Conservation (phyloP, 2,113 vertebrate species). For the Ploceus nigricollis region DNA sequence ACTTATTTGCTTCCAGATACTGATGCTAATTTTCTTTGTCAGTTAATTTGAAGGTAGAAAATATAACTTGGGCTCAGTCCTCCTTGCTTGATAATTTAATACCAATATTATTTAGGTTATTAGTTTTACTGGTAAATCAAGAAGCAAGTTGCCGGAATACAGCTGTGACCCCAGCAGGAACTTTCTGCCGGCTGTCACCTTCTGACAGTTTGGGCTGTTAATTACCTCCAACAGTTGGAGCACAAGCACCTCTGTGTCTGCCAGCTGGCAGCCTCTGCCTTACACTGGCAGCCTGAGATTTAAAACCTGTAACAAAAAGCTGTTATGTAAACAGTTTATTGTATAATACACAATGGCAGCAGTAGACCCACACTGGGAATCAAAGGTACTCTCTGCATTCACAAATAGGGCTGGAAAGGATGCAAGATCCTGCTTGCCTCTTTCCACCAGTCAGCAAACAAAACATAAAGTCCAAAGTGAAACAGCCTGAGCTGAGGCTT, state of each 20-base stretch:
- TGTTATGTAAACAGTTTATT: slow-evolving; percentile 81
- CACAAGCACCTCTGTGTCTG: slow-evolving; percentile 81
- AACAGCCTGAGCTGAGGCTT: background rate
- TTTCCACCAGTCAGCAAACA: background rate
- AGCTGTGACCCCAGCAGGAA: slow-evolving; percentile 80
- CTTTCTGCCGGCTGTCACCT: slow-evolving; percentile 80
- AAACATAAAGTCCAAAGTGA: background rate
- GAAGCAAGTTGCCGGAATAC: slow-evolving; percentile 74
- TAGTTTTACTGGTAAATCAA: slow-evolving; percentile 76
- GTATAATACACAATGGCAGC: slow-evolving; percentile 70
- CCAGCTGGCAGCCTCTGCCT: slow-evolving; percentile 76
- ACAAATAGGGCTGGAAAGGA: background rate
- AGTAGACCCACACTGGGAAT: slow-evolving; percentile 60
- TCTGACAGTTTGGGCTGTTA: slow-evolving; percentile 77
- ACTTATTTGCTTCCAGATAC: background rate
- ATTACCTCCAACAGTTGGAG: slow-evolving; percentile 76
- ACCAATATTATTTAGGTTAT: slow-evolving; percentile 71
- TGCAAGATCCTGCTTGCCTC: background rate
- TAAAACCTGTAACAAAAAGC: slow-evolving; percentile 80
- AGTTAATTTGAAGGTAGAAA: slow-evolving; percentile 19
- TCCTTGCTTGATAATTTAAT: slow-evolving; percentile 71
- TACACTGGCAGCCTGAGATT: slow-evolving; percentile 74
- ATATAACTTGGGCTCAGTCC: background rate
- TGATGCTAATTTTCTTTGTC: slow-evolving; percentile 16
- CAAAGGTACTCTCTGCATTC: slow-evolving; percentile 50